A percentile compares a stretch with the other conserved stretches of the same genome.
Conservation (phyloP, 2,888 invertebrate species). For the Luffia ferchaultella region DNA sequence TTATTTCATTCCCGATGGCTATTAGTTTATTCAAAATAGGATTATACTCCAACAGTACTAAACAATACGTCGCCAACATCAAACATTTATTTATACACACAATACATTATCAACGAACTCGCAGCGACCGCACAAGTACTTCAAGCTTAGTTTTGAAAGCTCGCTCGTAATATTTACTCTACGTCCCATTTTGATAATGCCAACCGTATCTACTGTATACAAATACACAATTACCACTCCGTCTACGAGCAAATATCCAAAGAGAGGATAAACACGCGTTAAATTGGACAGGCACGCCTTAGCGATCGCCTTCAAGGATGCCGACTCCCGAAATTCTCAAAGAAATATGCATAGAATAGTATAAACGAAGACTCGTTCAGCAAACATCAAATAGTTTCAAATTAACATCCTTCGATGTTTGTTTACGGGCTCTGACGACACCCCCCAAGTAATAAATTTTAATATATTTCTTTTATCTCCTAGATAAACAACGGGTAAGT, state of each 20-base stretch:
- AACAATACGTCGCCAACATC: too few relatives aligned
- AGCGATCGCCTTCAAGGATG: neutral
- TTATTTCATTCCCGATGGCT: too few relatives aligned
- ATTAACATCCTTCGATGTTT: slow-evolving; percentile 39
- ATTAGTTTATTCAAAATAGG: too few relatives aligned
- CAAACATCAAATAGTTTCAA: slow-evolving; percentile 50
- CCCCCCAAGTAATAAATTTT: slow-evolving; percentile 37
- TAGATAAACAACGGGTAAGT: slow-evolving; percentile 8
- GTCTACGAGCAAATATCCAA: neutral
- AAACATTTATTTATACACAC: too few relatives aligned
- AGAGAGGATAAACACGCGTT: neutral
- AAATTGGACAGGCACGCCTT: neutral
- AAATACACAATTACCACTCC: neutral
- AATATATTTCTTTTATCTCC: slow-evolving; percentile 36
- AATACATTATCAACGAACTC: too few relatives aligned
- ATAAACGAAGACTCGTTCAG: slow-evolving; percentile 18
- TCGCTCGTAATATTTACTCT: neutral
- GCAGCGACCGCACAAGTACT: too few relatives aligned
- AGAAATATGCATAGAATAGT: slow-evolving; percentile 11
- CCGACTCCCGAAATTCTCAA: slow-evolving; percentile 16
- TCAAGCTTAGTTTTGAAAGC: neutral
- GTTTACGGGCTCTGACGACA: slow-evolving; percentile 26
- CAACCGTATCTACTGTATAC: neutral
- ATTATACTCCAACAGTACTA: too few relatives aligned
- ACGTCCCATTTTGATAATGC: neutral